Conservation (phyloP, 2,888 invertebrate genomes). For the Formica aserva region DNA sequence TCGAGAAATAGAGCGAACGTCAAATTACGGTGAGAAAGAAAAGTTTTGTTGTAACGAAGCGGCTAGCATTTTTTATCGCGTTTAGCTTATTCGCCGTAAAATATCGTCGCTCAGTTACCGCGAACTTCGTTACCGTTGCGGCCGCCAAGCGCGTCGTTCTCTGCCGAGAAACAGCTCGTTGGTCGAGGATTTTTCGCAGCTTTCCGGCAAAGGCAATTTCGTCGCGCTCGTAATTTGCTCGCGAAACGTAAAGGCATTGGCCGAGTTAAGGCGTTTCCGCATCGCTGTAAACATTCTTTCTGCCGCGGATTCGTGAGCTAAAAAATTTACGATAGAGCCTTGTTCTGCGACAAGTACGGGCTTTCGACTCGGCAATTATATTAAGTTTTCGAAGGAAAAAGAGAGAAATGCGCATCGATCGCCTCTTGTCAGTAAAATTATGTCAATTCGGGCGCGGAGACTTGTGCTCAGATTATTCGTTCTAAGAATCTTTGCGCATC, state of each 20-base stretch:
- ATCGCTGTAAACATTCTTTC: conserved; percentile 1
- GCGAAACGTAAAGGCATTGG: conserved; percentile 39
- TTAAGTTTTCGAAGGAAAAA: neutral
- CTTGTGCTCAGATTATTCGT: conserved; percentile 12
- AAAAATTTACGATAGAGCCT: conserved; percentile 40
- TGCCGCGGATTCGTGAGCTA: conserved; percentile 11
- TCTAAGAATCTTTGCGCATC: neutral
- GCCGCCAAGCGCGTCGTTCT: conserved; percentile 1
- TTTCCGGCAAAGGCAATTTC: conserved; percentile 2
- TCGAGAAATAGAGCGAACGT: conserved; percentile 21
- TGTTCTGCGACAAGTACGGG: conserved; percentile 27
- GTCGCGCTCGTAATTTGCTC: conserved; percentile 46
- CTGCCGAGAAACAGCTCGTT: conserved; percentile 25
- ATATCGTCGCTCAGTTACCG: conserved; percentile 48
- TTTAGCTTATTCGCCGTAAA: conserved; percentile 57
- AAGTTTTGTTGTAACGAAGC: conserved; percentile 70
- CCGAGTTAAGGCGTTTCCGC: conserved; percentile 9
- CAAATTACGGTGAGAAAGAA: conserved; percentile 64
- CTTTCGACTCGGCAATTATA: conserved; percentile 1
- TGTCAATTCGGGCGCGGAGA: neutral
- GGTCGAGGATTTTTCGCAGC: conserved; percentile 35
- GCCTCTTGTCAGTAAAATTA: neutral
- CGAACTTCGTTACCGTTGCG: conserved; percentile 44
- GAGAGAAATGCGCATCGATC: neutral
- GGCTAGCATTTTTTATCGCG: conserved; percentile 57